These are phyloP conservation scores for Brachionus koreanus DNA, from an alignment of 1,140 invertebrate genomes.

Conservation along the genomic window DNA sequence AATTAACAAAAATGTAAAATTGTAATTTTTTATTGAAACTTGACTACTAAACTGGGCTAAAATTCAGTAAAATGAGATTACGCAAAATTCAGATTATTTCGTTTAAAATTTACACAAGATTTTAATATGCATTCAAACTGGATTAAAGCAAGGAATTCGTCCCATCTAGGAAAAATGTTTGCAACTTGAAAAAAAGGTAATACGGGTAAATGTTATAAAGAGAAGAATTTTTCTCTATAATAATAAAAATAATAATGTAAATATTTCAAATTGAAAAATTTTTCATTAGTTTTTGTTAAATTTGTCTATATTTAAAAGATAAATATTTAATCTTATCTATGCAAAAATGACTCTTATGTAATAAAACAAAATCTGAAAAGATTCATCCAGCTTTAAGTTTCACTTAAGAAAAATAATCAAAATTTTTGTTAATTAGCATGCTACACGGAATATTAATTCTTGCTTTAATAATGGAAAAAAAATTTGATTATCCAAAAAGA, in stretches of 20 bases:
- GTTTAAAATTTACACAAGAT: neutral
- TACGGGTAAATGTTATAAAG: neutral
- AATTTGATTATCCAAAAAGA: no score
- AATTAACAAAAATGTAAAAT: neutral
- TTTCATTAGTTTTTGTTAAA: neutral
- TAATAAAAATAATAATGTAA: neutral
- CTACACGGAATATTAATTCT: neutral
- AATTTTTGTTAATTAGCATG: neutral
- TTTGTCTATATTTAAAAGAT: neutral
- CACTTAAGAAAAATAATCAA: neutral
- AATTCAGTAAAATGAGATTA: neutral
- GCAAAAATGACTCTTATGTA: neutral
- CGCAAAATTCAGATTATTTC: neutral
- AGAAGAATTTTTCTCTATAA: neutral
- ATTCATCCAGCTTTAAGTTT: neutral
- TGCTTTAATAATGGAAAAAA: no score
- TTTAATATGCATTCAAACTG: neutral
- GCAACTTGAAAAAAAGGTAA: neutral
- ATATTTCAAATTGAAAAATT: neutral
- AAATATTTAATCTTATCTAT: neutral
- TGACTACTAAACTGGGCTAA: no score
- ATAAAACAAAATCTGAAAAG: no score
- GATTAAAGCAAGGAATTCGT: neutral
- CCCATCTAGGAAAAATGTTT: neutral
- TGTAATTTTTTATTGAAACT: no score